Base-by-base conservation (phyloP, 2,113 vertebrate genomes). In the Gymnobelideus leadbeateri region DNA sequence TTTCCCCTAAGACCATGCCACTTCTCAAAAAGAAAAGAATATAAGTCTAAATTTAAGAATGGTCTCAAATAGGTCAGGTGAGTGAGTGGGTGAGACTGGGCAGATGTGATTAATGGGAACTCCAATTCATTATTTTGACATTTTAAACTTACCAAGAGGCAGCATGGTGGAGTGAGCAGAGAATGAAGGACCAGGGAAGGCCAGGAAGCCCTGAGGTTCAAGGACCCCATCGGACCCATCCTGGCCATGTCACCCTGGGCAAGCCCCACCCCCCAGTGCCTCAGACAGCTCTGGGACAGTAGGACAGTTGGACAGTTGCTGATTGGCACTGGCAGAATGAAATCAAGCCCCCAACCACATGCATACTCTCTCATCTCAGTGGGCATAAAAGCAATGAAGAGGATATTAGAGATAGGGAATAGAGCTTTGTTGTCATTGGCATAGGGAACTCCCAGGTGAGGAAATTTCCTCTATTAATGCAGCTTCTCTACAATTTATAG, bases 1-100 rank as follows among this genome's bases (percentile, higher is more conserved):
- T 91, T 24, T 96, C 11, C 54, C 93, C 57, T 19, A 89, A 84
- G 0, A 50, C 6, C 61, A 37, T 25, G 6, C 47, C 95, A 50
- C 54, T 50, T 95, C n/a, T 6, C 8, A 0, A 92, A 26, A 92
- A 23, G 54, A 52, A 96, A 93, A 68, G 9, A 94, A 94, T 97
- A 91, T 16, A 92, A 90, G 52, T 94, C 8, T 25, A 90, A 19
- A 51, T 84, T 91, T 52, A 95, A 95, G 3, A 23, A 50, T 37
- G 91, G 28, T 84, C 47, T 50, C 91, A 16, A 26, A 49, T 54
- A 47, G 25, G 46, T n/a, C 14, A 1, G 10, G 9, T 68, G 57
- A 6, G n/a, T 2, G 25, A 0, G 47, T 43, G 14, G 9, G 47
- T 68, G 3, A 28, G 28, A 68, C 28, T 37, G 11, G 55, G 31